These are phyloP conservation scores for Passerculus sandwichensis DNA, from an alignment of 2,797 vertebrate species.

Conservation along the genomic window DNA sequence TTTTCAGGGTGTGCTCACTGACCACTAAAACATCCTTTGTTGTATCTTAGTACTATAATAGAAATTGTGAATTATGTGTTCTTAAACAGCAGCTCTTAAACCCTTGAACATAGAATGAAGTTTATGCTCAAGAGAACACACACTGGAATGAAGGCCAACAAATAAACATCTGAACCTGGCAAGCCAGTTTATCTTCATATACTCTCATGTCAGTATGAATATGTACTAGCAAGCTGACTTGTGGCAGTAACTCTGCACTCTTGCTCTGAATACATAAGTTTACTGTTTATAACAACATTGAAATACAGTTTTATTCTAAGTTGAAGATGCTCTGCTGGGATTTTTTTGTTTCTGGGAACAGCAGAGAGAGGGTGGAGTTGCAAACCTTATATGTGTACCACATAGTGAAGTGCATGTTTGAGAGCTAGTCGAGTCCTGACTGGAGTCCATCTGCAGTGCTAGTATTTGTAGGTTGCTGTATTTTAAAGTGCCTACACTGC, in stretches of 20 bases:
- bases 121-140: neutral
- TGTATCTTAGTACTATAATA: neutral
- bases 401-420: neutral
- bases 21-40: constrained; percentile 4
- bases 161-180: constrained; percentile 1
- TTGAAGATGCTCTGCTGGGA: neutral
- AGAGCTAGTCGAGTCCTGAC: neutral
- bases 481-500: neutral
- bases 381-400: neutral
- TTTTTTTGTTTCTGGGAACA: neutral
- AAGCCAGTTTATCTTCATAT: constrained; percentile 6
- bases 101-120: neutral
- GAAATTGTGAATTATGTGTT: neutral
- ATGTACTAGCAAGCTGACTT: neutral
- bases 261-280: neutral
- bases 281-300: neutral
- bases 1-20: neutral
- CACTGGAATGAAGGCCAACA: constrained; percentile 6
- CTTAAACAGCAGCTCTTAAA: neutral
- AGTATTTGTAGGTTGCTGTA: neutral
- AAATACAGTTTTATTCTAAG: neutral
- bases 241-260: neutral
- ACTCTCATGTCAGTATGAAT: neutral
- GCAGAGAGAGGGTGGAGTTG: neutral
- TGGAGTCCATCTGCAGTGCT: neutral